Conservation (phyloP, 2,113 vertebrate species). For the Sigmodon hispidus region DNA sequence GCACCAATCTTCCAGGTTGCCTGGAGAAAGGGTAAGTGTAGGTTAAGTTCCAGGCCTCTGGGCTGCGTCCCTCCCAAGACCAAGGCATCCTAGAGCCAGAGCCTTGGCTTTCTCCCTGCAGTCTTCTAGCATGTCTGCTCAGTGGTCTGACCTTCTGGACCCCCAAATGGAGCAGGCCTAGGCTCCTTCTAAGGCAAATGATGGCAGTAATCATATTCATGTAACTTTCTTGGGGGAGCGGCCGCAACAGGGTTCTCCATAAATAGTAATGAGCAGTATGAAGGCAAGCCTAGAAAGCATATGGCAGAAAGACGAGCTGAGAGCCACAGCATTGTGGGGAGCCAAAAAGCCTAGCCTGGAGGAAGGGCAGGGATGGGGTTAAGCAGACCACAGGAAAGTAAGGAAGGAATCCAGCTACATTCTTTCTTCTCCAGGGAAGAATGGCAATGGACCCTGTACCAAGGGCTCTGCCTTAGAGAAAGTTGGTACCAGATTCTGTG, state of each 20-base stretch:
- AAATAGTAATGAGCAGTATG: constrained; percentile 39
- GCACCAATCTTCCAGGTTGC: background rate
- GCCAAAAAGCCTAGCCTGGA: background rate
- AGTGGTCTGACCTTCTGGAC: background rate
- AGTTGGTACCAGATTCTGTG: background rate
- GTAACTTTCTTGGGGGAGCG: background rate
- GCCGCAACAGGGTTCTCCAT: background rate
- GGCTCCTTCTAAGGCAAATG: constrained; percentile 30
- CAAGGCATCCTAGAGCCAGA: rapidly evolving
- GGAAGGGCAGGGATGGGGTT: background rate
- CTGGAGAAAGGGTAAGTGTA: background rate
- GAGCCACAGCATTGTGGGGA: background rate
- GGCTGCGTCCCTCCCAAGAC: background rate
- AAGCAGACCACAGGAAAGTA: background rate
- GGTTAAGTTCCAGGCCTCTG: background rate
- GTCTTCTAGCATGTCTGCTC: background rate
- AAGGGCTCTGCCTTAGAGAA: background rate
- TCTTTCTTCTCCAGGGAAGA: background rate
- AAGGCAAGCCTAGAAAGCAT: background rate
- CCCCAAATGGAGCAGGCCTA: background rate
- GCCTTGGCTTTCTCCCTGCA: background rate
- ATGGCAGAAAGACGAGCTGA: background rate
- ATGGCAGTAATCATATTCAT: constrained; percentile 46
- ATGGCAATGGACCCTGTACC: background rate
- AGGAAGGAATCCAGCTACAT: no score